These are phyloP conservation scores for Xyliphius kryptos DNA, from an alignment of 2,113 vertebrate species.

Conservation along the genomic window DNA sequence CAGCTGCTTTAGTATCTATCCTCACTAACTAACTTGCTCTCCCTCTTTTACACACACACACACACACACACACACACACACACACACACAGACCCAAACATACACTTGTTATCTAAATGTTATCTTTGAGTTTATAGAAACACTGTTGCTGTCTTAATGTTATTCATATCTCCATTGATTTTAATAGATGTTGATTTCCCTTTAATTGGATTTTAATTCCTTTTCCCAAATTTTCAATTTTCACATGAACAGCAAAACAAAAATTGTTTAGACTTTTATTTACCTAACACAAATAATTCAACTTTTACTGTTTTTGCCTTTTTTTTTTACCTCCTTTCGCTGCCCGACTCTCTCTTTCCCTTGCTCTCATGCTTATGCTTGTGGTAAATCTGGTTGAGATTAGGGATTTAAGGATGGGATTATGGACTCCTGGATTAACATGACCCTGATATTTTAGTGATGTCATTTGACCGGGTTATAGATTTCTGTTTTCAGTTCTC, in stretches of 20 bases:
- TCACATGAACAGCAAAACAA: no score
- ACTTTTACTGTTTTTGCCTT: no score
- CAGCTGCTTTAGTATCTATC: slow-evolving; percentile 18
- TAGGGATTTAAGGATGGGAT: slow-evolving; percentile 27
- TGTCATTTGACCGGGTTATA: slow-evolving; percentile 19
- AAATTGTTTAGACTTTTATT: no score
- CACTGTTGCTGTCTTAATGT: background rate
- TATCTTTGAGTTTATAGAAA: background rate
- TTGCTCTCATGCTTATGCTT: background rate
- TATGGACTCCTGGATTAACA: slow-evolving; percentile 31
- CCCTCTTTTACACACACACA: background rate
- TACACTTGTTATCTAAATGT: no score
- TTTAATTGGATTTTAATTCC: no score
- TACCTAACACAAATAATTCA: no score
- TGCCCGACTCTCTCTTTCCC: no score
- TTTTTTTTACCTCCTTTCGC: background rate
- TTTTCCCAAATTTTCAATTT: no score
- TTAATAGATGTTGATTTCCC: no score
- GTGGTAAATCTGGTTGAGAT: slow-evolving; percentile 22
- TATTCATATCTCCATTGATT: background rate
- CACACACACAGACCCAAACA: slow-evolving; percentile 7
- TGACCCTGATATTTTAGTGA: slow-evolving; percentile 20
- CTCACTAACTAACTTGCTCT: no score
- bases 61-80: slow-evolving; percentile 1
- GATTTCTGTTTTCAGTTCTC: no score